These are phyloP conservation scores for Metaphire vulgaris DNA, from an alignment of 1,140 invertebrate genomes.

Conservation along the genomic window DNA sequence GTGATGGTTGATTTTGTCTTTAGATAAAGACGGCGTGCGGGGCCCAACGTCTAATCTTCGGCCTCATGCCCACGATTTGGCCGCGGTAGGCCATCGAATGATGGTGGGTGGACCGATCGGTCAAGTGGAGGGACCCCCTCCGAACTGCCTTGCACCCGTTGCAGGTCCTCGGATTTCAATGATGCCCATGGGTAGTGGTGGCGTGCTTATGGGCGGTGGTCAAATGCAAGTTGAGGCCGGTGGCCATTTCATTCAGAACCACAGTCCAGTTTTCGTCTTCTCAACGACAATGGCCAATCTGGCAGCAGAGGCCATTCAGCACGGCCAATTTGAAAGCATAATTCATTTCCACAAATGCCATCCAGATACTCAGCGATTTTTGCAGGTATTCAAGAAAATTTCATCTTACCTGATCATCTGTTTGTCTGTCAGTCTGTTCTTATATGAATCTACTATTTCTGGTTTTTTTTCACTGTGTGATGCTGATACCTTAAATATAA, in stretches of 20 bases:
- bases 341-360: slow-evolving; percentile 91
- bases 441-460: too few relatives aligned
- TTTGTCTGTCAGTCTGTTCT: too few relatives aligned
- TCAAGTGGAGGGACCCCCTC: neutral
- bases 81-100: neutral
- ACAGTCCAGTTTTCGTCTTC: slow-evolving; percentile 97
- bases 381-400: too few relatives aligned
- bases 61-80: neutral
- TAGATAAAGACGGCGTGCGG: too few relatives aligned
- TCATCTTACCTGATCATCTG: too few relatives aligned
- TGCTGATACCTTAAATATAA: too few relatives aligned
- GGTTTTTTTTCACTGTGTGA: too few relatives aligned
- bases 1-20: too few relatives aligned
- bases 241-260: slow-evolving; percentile 41
- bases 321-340: slow-evolving; percentile 80
- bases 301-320: slow-evolving; percentile 80
- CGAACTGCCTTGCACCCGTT: neutral
- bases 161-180: neutral
- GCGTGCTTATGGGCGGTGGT: neutral
- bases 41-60: too few relatives aligned
- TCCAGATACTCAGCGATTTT: slow-evolving; percentile 85
- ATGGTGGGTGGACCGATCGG: neutral
- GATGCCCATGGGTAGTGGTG: too few relatives aligned
- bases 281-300: slow-evolving; percentile 87
- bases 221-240: neutral